Conservation (phyloP, 2,113 vertebrate genomes). For the Ahaetulla prasina region DNA sequence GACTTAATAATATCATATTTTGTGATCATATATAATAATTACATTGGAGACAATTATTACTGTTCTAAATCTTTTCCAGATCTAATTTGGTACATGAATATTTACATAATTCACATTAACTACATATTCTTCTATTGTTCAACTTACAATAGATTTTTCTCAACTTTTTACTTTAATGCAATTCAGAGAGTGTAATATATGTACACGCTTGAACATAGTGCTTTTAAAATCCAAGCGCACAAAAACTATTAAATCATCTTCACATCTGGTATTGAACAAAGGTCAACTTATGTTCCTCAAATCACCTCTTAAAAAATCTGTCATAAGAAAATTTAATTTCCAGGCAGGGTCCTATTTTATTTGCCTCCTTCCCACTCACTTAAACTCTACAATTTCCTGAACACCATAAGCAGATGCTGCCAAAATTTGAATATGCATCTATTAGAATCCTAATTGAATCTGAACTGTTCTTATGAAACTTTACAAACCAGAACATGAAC, state of each 20-base stretch:
- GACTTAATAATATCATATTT: not conserved
- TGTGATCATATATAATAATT: not conserved
- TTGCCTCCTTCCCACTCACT: slow-evolving; percentile 27
- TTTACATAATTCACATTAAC: not conserved
- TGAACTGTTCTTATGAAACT: slow-evolving; percentile 54
- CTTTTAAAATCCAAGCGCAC: slow-evolving; percentile 1
- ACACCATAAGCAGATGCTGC: slow-evolving; percentile 50
- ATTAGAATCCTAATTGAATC: slow-evolving; percentile 70
- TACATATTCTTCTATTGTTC: not conserved
- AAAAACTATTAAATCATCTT: not conserved
- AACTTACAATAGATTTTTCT: not conserved
- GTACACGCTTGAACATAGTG: not conserved
- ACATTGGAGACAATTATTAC: not conserved
- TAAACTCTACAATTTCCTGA: slow-evolving; percentile 45
- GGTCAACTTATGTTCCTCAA: slow-evolving; percentile 14
- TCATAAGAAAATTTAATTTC: slow-evolving; percentile 41
- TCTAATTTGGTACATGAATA: not conserved
- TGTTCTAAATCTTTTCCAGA: not conserved
- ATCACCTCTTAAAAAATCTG: slow-evolving; percentile 28
- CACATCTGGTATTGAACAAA: slow-evolving; percentile 28
- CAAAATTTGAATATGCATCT: slow-evolving; percentile 56
- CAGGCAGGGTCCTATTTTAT: slow-evolving; percentile 25
- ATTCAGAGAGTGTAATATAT: not conserved
- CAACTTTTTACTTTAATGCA: not conserved
- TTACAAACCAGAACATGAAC: slow-evolving; percentile 61